Evolutionary conservation across 2,113 vertebrate species (phyloP).

Genomic region (Columbina picui): DNA sequence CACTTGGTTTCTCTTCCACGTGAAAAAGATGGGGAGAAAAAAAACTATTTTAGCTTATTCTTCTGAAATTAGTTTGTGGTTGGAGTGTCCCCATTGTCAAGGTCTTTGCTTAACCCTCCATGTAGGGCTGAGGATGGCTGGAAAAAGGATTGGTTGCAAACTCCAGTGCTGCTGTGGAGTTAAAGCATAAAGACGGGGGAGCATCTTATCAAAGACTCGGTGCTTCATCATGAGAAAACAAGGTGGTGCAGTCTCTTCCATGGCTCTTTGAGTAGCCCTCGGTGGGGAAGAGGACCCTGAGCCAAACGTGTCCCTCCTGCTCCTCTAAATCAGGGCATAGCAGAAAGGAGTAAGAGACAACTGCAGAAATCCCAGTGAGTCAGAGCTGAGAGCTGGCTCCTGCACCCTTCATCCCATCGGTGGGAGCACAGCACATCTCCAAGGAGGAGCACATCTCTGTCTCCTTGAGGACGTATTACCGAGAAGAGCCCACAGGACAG

Average conservation of each 20-base stretch:
- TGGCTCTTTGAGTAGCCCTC: neutral
- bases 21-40: neutral
- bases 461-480: neutral
- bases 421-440: neutral
- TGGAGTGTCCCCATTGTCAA: neutral
- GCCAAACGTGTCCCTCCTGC: neutral
- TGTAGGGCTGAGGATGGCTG: neutral
- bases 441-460: fast-evolving
- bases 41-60: neutral
- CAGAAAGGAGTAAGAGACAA: neutral
- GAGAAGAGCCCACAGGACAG: neutral
- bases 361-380: neutral
- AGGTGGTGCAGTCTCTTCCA: neutral
- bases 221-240: neutral
- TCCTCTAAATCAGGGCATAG: neutral
- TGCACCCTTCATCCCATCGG: fast-evolving
- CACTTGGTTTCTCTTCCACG: neutral
- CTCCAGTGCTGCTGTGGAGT: neutral
- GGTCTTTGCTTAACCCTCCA: neutral
- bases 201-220: neutral
- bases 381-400: neutral
- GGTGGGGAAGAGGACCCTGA: neutral
- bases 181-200: neutral
- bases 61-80: neutral
- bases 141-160: neutral